These are phyloP conservation scores for Ypsolopha sequella DNA, from an alignment of 2,888 invertebrate genomes.

Conservation along the genomic window DNA sequence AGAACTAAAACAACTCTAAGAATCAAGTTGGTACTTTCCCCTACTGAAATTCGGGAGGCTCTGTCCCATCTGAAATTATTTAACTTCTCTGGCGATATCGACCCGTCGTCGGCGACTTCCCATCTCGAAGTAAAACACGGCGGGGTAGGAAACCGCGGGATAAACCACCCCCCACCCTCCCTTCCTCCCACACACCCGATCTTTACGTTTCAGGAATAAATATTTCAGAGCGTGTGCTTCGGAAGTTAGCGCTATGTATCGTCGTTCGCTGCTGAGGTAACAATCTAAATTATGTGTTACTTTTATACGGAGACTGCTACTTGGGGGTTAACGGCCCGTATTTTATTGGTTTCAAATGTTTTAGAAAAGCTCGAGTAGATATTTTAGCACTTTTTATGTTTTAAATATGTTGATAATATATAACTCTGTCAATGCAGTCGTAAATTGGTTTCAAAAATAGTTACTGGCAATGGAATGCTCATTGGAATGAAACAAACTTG, in stretches of 20 bases:
- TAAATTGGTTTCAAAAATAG: too few relatives aligned
- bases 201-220: slow-evolving; percentile 72
- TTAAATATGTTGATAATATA: too few relatives aligned
- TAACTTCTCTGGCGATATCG: slow-evolving; percentile 59
- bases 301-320: background rate
- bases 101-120: slow-evolving; percentile 66
- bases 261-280: slow-evolving; percentile 49
- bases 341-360: too few relatives aligned
- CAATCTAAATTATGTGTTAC: slow-evolving; percentile 37
- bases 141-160: slow-evolving; percentile 69
- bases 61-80: slow-evolving; percentile 1
- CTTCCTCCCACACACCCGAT: slow-evolving; percentile 42
- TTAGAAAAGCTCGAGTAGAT: too few relatives aligned
- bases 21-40: too few relatives aligned
- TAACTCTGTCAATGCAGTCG: too few relatives aligned
- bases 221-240: slow-evolving; percentile 71
- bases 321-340: too few relatives aligned
- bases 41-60: background rate
- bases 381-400: too few relatives aligned
- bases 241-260: slow-evolving; percentile 69
- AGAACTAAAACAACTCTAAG: too few relatives aligned
- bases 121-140: slow-evolving; percentile 71
- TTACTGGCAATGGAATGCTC: too few relatives aligned
- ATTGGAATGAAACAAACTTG: too few relatives aligned
- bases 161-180: slow-evolving; percentile 46